Percentiles rank a stretch among this genome's conserved stretches.
These are phyloP conservation scores for Ibycter americanus DNA, from an alignment of 2,797 vertebrate species.

Conservation along the genomic window DNA sequence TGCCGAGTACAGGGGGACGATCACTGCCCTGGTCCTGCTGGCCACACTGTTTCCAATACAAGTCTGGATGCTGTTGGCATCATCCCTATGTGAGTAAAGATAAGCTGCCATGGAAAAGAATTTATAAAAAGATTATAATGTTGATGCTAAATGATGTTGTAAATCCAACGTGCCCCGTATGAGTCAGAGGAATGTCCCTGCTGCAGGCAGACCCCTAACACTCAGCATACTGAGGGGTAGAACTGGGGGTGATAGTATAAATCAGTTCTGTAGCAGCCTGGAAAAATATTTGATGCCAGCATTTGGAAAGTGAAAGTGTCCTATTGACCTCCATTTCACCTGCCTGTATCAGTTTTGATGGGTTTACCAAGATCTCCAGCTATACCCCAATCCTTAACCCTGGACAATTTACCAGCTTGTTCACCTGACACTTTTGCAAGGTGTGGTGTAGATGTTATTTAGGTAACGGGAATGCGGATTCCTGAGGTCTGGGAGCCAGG, in stretches of 20 bases:
- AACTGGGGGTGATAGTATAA: background rate
- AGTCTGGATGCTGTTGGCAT: background rate
- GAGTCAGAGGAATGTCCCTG: background rate
- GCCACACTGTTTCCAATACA: too few species aligned
- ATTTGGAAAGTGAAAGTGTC: background rate
- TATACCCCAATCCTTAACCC: background rate
- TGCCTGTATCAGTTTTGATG: background rate
- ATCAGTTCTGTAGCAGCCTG: background rate
- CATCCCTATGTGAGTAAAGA: background rate
- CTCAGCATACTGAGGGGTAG: background rate
- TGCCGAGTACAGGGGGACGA: too few species aligned
- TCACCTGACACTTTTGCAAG: background rate
- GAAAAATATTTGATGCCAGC: background rate
- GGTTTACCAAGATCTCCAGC: background rate
- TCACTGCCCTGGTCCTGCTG: too few species aligned
- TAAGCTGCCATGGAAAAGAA: background rate
- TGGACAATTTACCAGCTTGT: background rate
- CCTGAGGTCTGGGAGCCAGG: background rate
- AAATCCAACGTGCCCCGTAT: background rate
- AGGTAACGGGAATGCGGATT: background rate
- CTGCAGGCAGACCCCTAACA: background rate
- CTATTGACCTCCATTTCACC: background rate
- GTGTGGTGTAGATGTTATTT: background rate
- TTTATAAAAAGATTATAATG: accelerated
- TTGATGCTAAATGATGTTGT: background rate